Evolutionary conservation across 2,113 vertebrate species (phyloP), one percentile per base, ranked within the genome.

Genomic region (Saguinus imperator): DNA sequence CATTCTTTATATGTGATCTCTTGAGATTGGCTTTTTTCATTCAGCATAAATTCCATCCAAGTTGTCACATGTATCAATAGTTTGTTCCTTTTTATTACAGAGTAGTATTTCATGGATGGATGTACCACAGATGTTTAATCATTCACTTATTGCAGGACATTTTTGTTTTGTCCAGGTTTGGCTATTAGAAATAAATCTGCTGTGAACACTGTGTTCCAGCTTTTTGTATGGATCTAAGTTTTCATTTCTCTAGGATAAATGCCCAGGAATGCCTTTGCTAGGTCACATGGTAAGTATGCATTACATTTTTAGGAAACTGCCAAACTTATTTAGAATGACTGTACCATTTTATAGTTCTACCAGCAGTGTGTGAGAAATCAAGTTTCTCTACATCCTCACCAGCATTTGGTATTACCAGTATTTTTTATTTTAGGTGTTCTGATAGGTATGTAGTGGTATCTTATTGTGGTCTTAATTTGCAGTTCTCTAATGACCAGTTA

Each of bases 241-340:
- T 90, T 92, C 32, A 57, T 92, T 83, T 95, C 48, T 76, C 32
- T 76, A 83, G 18, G 25, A 37, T 87, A 95, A 87, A 82, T 93
- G 20, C 20, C 40, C 68, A 45, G 37, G 70, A 16, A 18, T 93
- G 10, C 5, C 1, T 29, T 77, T 83, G 27, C 27, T 94, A 66
- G 55, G 21, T 89, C n/a, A 45, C n/a, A n/a, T 27, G 27, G 43
- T 89, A 75, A 82, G 13, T 52, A 6, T 40, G 40, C 81, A 29
- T 75, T 75, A 70, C 20, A 35, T 83, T 66, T 68, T 68, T 45
- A 76, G 57, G 32, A 64, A 82, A 55, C 45, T 43, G 18, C 29
- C 37, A n/a, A 45, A 14, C 57, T 83, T 84, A 77, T 66, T 45
- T 45, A 43, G 29, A 66, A 58, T 83, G 45, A 20, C n/a, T 66